Percentiles rank a stretch among this genome's conserved stretches.
phyloP scores from a whole-genome alignment of 37 sponge, comb jelly and placozoan genomes.

The Chondrosia reniformis region DNA sequence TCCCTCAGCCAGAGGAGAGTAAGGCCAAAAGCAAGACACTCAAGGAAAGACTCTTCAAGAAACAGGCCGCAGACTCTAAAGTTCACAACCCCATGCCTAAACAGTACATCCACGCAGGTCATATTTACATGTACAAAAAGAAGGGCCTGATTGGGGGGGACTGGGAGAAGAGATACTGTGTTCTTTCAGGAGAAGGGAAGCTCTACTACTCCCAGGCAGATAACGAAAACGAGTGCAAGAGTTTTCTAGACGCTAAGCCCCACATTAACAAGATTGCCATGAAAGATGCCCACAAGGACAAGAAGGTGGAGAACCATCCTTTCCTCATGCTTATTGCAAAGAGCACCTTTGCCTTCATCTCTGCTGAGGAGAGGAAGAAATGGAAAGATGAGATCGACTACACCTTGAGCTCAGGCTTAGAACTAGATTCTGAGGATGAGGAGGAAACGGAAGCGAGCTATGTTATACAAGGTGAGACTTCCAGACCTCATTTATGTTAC shows the following conservation, averaged over 20 bases:
- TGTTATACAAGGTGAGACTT: neutral
- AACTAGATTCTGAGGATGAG: conserved; percentile 12
- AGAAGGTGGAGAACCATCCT: conserved; percentile 10
- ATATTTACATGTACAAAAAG: conserved; percentile 21
- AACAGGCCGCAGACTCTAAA: neutral
- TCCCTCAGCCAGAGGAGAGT: neutral
- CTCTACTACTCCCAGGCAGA: neutral
- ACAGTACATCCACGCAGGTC: neutral
- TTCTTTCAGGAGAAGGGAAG: conserved; percentile 12
- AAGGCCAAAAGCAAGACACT: conserved; percentile 1
- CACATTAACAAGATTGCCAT: neutral
- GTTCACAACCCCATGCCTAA: conserved; percentile 10
- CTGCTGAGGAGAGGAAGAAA: neutral
- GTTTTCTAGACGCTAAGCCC: neutral
- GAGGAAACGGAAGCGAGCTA: neutral
- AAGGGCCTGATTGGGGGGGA: neutral
- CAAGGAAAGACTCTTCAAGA: neutral
- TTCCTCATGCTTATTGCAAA: conserved; percentile 3
- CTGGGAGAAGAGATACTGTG: conserved; percentile 23
- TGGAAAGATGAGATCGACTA: conserved; percentile 12
- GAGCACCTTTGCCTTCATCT: conserved; percentile 13
- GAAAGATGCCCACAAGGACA: conserved; percentile 16
- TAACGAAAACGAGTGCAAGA: neutral
- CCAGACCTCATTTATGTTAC: too few species aligned
- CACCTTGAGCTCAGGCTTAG: neutral